Percentiles rank a stretch among this genome's conserved stretches.
These are phyloP conservation scores for Dusona sp. DNA, from an alignment of 2,888 invertebrate species.

Conservation along the genomic window DNA sequence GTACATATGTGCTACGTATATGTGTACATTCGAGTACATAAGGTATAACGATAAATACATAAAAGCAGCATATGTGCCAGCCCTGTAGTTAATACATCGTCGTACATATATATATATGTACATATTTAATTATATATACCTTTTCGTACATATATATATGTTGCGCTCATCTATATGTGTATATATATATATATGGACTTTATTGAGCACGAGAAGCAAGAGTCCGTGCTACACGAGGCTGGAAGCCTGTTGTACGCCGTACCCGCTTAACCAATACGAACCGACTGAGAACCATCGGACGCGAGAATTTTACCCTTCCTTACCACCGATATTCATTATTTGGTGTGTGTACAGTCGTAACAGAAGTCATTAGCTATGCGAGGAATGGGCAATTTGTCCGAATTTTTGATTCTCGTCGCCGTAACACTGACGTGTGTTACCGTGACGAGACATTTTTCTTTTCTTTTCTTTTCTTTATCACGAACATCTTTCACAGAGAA, in stretches of 20 bases:
- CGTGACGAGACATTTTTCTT: background rate
- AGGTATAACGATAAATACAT: background rate
- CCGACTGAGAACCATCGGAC: slow-evolving; percentile 56
- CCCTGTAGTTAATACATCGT: background rate
- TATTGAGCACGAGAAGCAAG: slow-evolving; percentile 29
- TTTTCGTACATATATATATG: slow-evolving; percentile 29
- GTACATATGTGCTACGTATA: background rate
- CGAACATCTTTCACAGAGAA: background rate
- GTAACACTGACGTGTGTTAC: too few relatives aligned
- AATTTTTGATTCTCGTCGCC: slow-evolving; percentile 16
- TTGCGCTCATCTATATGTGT: too few relatives aligned
- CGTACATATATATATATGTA: slow-evolving; percentile 19
- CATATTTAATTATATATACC: slow-evolving; percentile 4
- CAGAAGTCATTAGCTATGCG: slow-evolving; percentile 21
- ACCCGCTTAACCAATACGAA: background rate
- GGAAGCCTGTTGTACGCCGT: slow-evolving; percentile 15
- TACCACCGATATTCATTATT: slow-evolving; percentile 53
- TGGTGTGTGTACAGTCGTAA: slow-evolving; percentile 23
- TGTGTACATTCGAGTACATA: slow-evolving; percentile 24
- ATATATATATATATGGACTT: slow-evolving; percentile 18
- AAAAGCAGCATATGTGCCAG: background rate
- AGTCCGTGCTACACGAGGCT: slow-evolving; percentile 67
- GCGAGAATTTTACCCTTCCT: background rate
- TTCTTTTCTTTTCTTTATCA: background rate
- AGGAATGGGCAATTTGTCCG: slow-evolving; percentile 18